Conservation (phyloP, 2,797 vertebrate genomes). For the Streptopelia turtur region DNA sequence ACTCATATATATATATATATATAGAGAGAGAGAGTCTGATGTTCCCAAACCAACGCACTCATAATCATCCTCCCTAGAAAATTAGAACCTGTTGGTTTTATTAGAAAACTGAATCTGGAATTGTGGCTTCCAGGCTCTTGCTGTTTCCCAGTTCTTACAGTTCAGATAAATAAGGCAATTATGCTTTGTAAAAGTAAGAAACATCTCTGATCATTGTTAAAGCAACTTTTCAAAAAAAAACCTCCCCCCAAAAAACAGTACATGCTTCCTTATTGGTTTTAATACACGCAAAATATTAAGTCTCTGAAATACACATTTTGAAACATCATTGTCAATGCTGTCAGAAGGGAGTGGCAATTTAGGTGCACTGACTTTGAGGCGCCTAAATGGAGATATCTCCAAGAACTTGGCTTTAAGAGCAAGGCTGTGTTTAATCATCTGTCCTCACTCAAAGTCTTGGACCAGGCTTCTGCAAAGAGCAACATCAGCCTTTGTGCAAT, state of each 20-base stretch:
- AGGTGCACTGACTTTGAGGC: not conserved
- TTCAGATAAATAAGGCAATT: not conserved
- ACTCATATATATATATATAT: no score
- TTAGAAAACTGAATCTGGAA: not conserved
- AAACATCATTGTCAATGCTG: not conserved
- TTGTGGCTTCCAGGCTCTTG: not conserved
- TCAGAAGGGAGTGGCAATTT: not conserved
- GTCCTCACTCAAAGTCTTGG: not conserved
- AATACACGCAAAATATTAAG: not conserved
- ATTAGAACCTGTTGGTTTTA: not conserved
- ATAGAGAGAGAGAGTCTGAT: not conserved
- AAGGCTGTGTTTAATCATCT: not conserved
- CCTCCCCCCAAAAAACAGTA: accelerated
- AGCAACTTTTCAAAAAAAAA: not conserved
- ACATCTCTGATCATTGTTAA: not conserved
- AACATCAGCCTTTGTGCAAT: not conserved
- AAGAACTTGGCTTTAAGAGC: not conserved
- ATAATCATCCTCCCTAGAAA: not conserved
- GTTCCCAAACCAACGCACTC: not conserved
- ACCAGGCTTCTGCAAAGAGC: not conserved
- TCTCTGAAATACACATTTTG: not conserved
- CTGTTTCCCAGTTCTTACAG: not conserved
- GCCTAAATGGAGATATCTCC: not conserved
- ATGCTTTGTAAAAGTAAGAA: not conserved
- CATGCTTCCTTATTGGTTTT: not conserved